phyloP scores from a whole-genome alignment of 1,140 invertebrate species.

The Atta cephalotes region DNA sequence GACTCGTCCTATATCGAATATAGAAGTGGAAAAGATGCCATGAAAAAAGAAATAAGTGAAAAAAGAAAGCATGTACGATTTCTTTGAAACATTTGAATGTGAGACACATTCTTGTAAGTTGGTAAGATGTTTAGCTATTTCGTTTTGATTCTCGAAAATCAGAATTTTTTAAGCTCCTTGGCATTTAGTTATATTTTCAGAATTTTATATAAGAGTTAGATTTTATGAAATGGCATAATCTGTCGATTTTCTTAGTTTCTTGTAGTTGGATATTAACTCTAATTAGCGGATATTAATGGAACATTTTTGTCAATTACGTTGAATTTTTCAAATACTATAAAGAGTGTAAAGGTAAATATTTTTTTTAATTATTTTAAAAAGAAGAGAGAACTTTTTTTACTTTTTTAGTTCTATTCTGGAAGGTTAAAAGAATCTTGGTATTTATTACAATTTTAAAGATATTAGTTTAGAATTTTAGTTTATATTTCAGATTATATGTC shows the following conservation, averaged over 20 bases:
- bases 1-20: background rate
- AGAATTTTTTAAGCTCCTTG: background rate
- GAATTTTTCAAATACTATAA: background rate
- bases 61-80: background rate
- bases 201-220: background rate
- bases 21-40: background rate
- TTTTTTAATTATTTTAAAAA: background rate
- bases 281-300: no score
- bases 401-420: background rate
- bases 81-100: background rate
- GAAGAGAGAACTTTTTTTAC: background rate
- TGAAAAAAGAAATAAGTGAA: background rate
- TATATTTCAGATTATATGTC: background rate
- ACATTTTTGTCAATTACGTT: no score
- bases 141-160: background rate
- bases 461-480: background rate
- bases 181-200: background rate
- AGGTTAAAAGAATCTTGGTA: background rate
- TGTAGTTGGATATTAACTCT: background rate
- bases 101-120: background rate
- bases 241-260: background rate
- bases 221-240: background rate
- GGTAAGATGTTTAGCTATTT: background rate
- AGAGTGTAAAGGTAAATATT: background rate
- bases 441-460: background rate